These are phyloP conservation scores for Parascotia fuliginaria DNA, from an alignment of 2,888 invertebrate genomes.

Conservation along the genomic window DNA sequence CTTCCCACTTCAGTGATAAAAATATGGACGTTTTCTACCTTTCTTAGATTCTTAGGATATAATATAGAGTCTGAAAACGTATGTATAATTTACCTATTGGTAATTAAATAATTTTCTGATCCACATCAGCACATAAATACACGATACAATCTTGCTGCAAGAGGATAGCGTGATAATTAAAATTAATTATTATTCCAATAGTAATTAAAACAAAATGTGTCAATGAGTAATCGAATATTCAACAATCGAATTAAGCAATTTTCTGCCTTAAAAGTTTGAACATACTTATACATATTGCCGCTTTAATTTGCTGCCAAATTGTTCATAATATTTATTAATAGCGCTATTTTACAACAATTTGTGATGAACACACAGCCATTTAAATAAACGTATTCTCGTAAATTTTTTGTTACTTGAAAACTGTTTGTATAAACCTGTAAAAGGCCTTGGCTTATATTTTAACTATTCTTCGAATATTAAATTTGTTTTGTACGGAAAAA, in stretches of 20 bases:
- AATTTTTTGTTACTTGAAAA: background rate
- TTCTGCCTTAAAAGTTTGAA: background rate
- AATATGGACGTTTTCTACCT: no score
- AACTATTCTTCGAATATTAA: conserved; percentile 3
- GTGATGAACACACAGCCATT: background rate
- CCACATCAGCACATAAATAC: no score
- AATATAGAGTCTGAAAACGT: no score
- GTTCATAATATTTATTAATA: background rate
- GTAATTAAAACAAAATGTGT: background rate
- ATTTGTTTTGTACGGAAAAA: background rate
- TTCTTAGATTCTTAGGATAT: no score
- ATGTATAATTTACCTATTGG: no score
- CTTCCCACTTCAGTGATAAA: no score
- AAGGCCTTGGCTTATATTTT: conserved; percentile 1
- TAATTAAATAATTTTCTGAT: no score
- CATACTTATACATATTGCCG: background rate
- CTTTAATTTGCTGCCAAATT: background rate
- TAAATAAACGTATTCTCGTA: background rate
- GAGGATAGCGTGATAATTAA: background rate
- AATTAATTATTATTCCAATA: background rate
- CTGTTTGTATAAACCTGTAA: background rate
- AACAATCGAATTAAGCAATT: background rate
- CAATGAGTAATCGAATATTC: background rate
- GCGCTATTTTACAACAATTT: no score
- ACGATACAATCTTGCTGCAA: no score